A percentile compares a stretch with the other conserved stretches of the same genome.
Evolutionary conservation across 1,140 invertebrate species (phyloP).

Genomic region (Hyles euphorbiae): DNA sequence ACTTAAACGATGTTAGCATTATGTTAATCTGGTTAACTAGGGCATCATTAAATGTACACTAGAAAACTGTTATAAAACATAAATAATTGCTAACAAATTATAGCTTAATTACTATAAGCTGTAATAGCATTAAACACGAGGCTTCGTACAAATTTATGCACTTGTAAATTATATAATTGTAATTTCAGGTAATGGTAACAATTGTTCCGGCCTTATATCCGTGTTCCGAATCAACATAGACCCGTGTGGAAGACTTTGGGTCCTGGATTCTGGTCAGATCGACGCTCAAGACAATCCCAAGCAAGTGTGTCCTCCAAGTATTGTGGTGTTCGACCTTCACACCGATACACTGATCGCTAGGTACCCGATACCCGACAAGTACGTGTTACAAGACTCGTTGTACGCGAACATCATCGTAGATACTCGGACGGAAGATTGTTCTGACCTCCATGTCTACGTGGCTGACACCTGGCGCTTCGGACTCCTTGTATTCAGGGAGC

Average conservation of each 20-base stretch:
- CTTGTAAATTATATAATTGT: not conserved
- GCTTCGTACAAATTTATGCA: too few relatives aligned
- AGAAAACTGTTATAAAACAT: too few relatives aligned
- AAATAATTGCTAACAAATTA: too few relatives aligned
- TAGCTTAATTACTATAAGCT: too few relatives aligned
- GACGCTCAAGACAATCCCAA: constrained; percentile 71
- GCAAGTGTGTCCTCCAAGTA: constrained; percentile 83
- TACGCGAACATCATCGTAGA: constrained; percentile 86
- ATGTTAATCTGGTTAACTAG: too few relatives aligned
- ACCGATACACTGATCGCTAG: constrained; percentile 79
- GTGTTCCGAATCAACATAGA: constrained; percentile 86
- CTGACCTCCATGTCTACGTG: constrained; percentile 81
- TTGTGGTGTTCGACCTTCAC: constrained; percentile 83
- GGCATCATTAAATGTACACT: too few relatives aligned
- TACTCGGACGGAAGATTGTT: constrained; percentile 78
- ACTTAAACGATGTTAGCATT: too few relatives aligned
- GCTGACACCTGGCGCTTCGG: constrained; percentile 87
- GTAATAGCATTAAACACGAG: too few relatives aligned
- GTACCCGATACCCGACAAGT: constrained; percentile 79
- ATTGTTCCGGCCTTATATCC: constrained; percentile 83
- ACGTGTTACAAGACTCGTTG: constrained; percentile 82
- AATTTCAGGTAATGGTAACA: constrained; percentile 44
- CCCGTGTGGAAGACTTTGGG: constrained; percentile 83
- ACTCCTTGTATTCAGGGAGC: constrained; percentile 81
- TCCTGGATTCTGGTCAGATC: constrained; percentile 85